Base-by-base conservation (phyloP, 2,888 invertebrate genomes). In the Achlya flavicornis region DNA sequence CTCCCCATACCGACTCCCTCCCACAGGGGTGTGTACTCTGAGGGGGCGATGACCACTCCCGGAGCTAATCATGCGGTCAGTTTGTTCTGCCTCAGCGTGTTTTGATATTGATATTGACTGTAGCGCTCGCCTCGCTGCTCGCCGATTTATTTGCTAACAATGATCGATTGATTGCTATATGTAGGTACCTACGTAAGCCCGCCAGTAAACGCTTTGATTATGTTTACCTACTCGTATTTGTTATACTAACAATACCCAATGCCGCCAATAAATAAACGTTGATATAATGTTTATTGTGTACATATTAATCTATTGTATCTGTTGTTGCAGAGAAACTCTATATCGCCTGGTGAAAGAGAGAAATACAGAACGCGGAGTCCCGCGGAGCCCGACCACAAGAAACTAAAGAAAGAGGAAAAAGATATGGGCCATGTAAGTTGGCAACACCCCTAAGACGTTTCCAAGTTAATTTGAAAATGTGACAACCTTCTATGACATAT, bases 321-420 rank as follows among this genome's bases (percentile, higher is more conserved):
- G 58, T 89, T 91, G 88, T 92, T 92, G 53, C 95, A 97, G 97
- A 95, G 96, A 88, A 97, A 96, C 93, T 97, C 97, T 79, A 97
- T 97, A 93, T 97, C 97, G 66, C 97, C 97, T 11, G 97, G 96
- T 63, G 96, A 97, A 83, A 93, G 96, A 78, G 97, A 97, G 89
- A 97, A 97, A 87, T 97, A 97, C 86, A 95, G 97, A 88, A 96
- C 97, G 77, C 94, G 97, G 85, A 97, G 97, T 90, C 96, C 97
- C 16, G 95, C 95, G 26, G 96, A 96, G 79, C 95, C 96, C 8
- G 95, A 95, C 71, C 96, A 96, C 75, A 95, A 96, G 81, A 96
- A 96, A 84, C 91, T 96, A 76, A 96, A 97, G 90, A 97, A 97
- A 89, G 97, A 97, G 88, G 97, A 97, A 80, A 97, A 97, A 89